phyloP scores from a whole-genome alignment of 2,888 invertebrate species.

The Esperia sulphurella region DNA sequence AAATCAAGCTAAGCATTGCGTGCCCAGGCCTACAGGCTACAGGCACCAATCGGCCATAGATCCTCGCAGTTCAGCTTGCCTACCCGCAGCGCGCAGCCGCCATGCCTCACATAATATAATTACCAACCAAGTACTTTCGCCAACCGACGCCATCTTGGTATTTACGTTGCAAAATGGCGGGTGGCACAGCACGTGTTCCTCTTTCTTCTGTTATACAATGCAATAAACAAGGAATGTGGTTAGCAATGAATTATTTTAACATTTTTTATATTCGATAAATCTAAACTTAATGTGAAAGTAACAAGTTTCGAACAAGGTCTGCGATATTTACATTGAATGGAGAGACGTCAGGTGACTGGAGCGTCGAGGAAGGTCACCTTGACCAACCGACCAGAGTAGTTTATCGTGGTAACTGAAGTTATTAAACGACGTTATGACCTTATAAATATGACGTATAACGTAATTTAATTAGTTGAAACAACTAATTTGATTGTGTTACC shows the following conservation, averaged over 20 bases:
- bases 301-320: slow-evolving; percentile 44
- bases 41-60: slow-evolving; percentile 55
- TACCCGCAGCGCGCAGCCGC: slow-evolving; percentile 40
- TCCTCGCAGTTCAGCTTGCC: slow-evolving; percentile 65
- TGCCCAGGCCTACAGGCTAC: slow-evolving; percentile 32
- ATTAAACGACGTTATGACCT: slow-evolving; percentile 15
- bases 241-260: slow-evolving; percentile 9
- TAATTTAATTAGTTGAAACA: slow-evolving; percentile 1
- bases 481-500: no score
- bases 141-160: slow-evolving; percentile 74
- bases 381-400: slow-evolving; percentile 48
- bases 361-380: slow-evolving; percentile 67
- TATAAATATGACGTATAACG: slow-evolving; percentile 2
- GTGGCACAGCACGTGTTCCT: slow-evolving; percentile 61
- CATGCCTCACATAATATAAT: slow-evolving; percentile 61
- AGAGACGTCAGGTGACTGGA: slow-evolving; percentile 56
- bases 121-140: slow-evolving; percentile 75
- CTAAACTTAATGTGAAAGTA: slow-evolving; percentile 24
- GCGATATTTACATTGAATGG: slow-evolving; percentile 71
- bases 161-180: slow-evolving; percentile 77
- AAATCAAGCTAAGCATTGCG: slow-evolving; percentile 75
- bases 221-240: slow-evolving; percentile 25
- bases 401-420: slow-evolving; percentile 38
- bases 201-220: slow-evolving; percentile 61
- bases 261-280: slow-evolving; percentile 4